Evolutionary conservation across 2,888 invertebrate species (phyloP).

Genomic region (Lithophane ornitopus): DNA sequence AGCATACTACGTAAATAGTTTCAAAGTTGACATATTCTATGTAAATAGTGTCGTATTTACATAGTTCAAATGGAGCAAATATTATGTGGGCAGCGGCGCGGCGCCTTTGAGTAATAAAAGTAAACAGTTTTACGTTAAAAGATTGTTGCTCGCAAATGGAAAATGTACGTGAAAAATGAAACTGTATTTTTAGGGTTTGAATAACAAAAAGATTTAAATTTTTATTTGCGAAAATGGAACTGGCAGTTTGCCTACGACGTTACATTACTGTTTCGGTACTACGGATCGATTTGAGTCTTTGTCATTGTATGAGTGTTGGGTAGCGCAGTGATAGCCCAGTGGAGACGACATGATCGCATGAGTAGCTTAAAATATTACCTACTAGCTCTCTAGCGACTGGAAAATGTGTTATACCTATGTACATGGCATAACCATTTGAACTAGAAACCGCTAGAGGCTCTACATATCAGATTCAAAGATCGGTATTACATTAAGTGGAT

Average conservation of each 20-base stretch:
- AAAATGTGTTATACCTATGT: neutral
- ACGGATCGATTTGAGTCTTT: neutral
- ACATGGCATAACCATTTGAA: too few species aligned
- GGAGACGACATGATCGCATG: too few species aligned
- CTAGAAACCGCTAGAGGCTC: neutral
- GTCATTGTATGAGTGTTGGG: neutral
- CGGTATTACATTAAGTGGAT: neutral
- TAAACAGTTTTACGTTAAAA: slow-evolving; percentile 16
- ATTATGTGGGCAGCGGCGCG: slow-evolving; percentile 54
- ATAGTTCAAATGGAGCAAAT: slow-evolving; percentile 58
- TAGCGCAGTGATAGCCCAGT: too few species aligned
- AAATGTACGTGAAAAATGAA: slow-evolving; percentile 8
- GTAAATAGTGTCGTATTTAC: slow-evolving; percentile 47
- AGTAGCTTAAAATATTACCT: neutral
- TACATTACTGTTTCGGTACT: neutral
- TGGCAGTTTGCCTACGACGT: slow-evolving; percentile 18
- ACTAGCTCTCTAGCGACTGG: neutral
- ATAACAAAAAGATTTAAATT: neutral
- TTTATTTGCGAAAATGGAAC: slow-evolving; percentile 3
- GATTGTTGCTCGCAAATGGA: slow-evolving; percentile 11
- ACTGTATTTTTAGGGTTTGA: slow-evolving; percentile 7
- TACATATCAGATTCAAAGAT: neutral
- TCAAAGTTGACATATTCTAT: slow-evolving; percentile 54
- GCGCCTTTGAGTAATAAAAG: slow-evolving; percentile 47
- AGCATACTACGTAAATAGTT: slow-evolving; percentile 60